phyloP scores from a whole-genome alignment of 1,140 invertebrate species.

The Eupeodes corollae region DNA sequence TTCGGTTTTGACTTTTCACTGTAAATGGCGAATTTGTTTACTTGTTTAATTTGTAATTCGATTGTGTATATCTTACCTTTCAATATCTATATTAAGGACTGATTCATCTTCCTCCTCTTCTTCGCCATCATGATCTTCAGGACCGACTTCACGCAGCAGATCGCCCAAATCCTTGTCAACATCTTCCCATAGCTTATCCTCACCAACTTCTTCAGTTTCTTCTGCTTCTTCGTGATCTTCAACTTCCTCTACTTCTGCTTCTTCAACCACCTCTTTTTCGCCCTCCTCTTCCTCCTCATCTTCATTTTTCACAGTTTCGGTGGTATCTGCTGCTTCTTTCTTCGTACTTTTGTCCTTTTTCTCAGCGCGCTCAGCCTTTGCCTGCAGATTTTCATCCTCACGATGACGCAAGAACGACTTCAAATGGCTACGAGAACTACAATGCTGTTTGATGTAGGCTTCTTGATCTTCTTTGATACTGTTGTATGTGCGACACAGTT shows the following conservation, averaged over 20 bases:
- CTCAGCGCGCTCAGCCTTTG: slow-evolving; percentile 55
- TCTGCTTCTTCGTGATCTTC: slow-evolving; percentile 20
- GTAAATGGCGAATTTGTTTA: not conserved
- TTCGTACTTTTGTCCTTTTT: slow-evolving; percentile 33
- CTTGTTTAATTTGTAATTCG: not conserved
- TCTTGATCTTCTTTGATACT: slow-evolving; percentile 50
- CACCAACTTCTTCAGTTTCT: slow-evolving; percentile 41
- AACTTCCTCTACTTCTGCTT: slow-evolving; percentile 29
- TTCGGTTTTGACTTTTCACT: slow-evolving; percentile 27
- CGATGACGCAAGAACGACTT: slow-evolving; percentile 60
- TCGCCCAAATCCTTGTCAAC: slow-evolving; percentile 64
- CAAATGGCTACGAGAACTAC: slow-evolving; percentile 54
- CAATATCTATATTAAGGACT: slow-evolving; percentile 40
- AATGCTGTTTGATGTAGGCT: slow-evolving; percentile 53
- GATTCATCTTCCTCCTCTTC: slow-evolving; percentile 62
- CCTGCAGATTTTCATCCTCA: slow-evolving; percentile 55
- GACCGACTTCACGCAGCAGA: slow-evolving; percentile 50
- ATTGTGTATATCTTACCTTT: slow-evolving; percentile 24
- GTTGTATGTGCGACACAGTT: slow-evolving; percentile 61
- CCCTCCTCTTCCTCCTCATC: slow-evolving; percentile 12
- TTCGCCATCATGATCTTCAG: slow-evolving; percentile 41
- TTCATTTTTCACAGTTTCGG: slow-evolving; percentile 8
- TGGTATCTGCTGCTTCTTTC: slow-evolving; percentile 11
- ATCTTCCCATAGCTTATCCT: slow-evolving; percentile 60
- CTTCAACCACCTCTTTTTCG: slow-evolving; percentile 47